Evolutionary conservation across 35 echinoderm and acorn worm genomes (phyloP).

Genomic region (Nesometra sesokonis): DNA sequence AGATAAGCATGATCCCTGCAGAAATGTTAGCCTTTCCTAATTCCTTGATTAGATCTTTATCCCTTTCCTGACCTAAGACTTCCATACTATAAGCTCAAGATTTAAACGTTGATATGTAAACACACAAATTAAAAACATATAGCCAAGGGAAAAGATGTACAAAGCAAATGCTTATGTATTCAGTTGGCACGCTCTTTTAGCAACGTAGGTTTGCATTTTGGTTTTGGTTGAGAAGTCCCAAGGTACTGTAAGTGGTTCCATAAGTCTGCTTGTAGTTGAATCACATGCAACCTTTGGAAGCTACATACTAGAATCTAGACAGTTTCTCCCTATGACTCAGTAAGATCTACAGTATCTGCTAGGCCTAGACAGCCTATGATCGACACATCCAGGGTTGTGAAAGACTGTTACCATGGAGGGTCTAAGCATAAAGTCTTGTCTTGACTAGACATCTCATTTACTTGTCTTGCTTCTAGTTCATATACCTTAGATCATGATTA

Average conservation of each 20-base stretch:
- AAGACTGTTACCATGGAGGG: not conserved
- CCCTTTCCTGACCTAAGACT: not conserved
- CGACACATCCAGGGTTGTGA: not conserved
- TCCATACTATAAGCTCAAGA: not conserved
- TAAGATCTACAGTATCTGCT: not conserved
- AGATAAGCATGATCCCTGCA: not conserved
- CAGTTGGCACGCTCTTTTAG: not conserved
- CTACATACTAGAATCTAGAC: not conserved
- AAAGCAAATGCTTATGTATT: not conserved
- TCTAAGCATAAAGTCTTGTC: not conserved
- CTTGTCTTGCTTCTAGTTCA: not conserved
- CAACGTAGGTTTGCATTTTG: not conserved
- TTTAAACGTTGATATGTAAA: not conserved
- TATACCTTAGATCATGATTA: not conserved
- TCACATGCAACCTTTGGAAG: not conserved
- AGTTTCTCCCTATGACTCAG: not conserved
- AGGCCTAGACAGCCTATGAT: not conserved
- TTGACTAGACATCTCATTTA: not conserved
- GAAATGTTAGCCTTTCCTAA: not conserved
- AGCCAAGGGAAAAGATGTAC: not conserved
- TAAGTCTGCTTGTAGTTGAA: not conserved
- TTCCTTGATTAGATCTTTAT: not conserved
- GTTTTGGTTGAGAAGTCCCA: not conserved
- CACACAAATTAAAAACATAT: not conserved
- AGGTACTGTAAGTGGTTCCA: not conserved